Conservation (phyloP, 23 tunicate species). For the Ciona savignyi region DNA sequence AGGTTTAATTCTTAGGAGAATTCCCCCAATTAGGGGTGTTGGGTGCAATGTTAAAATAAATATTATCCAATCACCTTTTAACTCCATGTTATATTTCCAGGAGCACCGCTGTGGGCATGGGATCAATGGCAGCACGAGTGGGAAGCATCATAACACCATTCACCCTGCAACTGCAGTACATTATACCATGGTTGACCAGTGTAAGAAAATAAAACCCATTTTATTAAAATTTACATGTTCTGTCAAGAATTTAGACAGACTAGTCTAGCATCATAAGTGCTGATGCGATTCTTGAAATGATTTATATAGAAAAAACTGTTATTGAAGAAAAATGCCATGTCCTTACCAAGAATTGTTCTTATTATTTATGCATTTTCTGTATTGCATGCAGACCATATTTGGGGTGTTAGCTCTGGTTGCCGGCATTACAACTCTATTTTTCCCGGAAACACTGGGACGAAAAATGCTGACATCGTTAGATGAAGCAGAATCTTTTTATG, state of each 20-base stretch:
- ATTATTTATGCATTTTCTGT: no score
- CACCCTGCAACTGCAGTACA: constrained; percentile 74
- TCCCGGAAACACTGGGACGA: constrained; percentile 76
- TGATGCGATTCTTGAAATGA: no score
- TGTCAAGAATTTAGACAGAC: no score
- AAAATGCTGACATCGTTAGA: constrained; percentile 70
- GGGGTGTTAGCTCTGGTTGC: constrained; percentile 78
- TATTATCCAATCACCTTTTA: no score
- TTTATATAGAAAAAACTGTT: no score
- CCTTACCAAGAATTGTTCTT: no score
- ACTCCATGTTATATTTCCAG: constrained; percentile 21
- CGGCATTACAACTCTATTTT: constrained; percentile 28
- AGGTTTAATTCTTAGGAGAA: no score
- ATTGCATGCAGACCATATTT: constrained; percentile 44
- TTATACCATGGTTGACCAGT: constrained; percentile 83
- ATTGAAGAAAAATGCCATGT: no score
- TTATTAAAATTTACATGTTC: not conserved
- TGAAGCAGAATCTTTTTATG: constrained; percentile 82
- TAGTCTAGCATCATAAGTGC: no score
- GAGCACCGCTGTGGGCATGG: constrained; percentile 83
- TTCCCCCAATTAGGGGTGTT: no score
- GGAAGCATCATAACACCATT: constrained; percentile 85
- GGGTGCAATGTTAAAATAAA: no score
- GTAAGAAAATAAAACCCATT: constrained; percentile 38
- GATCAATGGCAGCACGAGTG: constrained; percentile 73